Base-by-base conservation (phyloP, 2,888 invertebrate species). In the Pyrrhosoma nymphula region DNA sequence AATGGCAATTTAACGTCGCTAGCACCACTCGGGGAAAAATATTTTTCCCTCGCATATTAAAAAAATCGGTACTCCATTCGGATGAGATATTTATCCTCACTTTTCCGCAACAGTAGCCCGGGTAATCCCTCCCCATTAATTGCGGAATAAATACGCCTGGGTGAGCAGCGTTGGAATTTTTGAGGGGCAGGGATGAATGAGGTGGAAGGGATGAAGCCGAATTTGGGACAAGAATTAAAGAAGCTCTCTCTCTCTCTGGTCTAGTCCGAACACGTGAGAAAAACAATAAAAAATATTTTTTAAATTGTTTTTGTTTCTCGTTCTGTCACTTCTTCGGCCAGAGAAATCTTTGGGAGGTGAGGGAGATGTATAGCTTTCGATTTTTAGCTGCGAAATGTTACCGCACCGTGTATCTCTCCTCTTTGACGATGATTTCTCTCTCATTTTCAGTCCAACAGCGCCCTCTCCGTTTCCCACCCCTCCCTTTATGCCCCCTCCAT, bases 81-180 rank as follows among this genome's bases (percentile, higher is more conserved):
- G 16, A 35, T 82, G 3, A 12, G 75, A 82, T 35, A 82, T 18
- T 35, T 0, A 1, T 35, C 35, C 82, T 20, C 82, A 35, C 82
- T 35, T 16, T 35, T 35, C 82, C 82, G 30, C 82, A 4, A 82
- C 35, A 35, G 35, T 82, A 35, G 12, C 35, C 12, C 1, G 35
- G 35, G 82, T 82, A 82, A 82, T 82, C 82, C 82, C 82, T 69
- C n/a, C 26, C 35, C 35, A 82, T 82, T 35, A 82, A 82, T 82
- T 82, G 16, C 14, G 82, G 26, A 82, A 82, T 35, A 35, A 60
- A 60, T n/a, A 35, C 35, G 82, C 82, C 82, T 35, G 1, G 18
- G 82, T 82, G 30, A 35, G 16, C 82, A 82, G 82, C 35, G 82
- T 26, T 18, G 35, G 35, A 82, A 69, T n/a, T 82, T 2, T 82